Percentiles rank a stretch among this genome's conserved stretches.
These are phyloP conservation scores for Neodon shergylaensis DNA, from an alignment of 2,113 vertebrate genomes.

Conservation along the genomic window DNA sequence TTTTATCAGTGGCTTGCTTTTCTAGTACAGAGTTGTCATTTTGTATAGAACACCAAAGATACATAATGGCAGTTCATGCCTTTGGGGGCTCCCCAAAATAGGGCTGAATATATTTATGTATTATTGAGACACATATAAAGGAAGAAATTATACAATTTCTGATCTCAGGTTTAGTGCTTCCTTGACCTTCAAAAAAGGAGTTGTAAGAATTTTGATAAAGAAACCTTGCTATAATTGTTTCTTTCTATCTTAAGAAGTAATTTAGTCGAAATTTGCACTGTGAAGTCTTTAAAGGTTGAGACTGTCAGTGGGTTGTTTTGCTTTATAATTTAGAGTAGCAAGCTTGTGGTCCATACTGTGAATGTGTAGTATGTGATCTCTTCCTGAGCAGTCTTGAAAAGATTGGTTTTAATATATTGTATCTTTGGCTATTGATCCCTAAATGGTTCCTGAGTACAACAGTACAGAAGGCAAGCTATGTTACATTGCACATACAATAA, in stretches of 20 bases:
- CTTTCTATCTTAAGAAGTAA: neutral
- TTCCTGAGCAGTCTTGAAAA: neutral
- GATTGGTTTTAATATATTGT: neutral
- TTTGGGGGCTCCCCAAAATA: neutral
- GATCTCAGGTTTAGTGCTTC: slow-evolving; percentile 31
- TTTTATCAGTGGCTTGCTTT: neutral
- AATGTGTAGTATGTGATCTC: neutral
- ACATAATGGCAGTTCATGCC: neutral
- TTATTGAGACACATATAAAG: slow-evolving; percentile 7
- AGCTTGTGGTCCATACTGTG: neutral
- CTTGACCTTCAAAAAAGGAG: neutral
- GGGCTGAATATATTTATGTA: neutral
- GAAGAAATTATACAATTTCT: neutral
- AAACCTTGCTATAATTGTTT: neutral
- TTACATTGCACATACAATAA: neutral
- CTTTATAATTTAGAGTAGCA: slow-evolving; percentile 19
- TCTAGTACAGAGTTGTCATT: neutral
- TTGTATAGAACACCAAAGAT: neutral
- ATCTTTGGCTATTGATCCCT: neutral
- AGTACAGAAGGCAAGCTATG: neutral
- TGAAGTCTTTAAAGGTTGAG: slow-evolving; percentile 4
- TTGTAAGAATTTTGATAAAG: neutral
- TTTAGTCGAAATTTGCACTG: neutral
- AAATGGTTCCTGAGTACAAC: neutral
- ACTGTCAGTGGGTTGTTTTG: neutral